Base-by-base conservation (phyloP, 2,797 vertebrate species). In the Nothura maculosa region DNA sequence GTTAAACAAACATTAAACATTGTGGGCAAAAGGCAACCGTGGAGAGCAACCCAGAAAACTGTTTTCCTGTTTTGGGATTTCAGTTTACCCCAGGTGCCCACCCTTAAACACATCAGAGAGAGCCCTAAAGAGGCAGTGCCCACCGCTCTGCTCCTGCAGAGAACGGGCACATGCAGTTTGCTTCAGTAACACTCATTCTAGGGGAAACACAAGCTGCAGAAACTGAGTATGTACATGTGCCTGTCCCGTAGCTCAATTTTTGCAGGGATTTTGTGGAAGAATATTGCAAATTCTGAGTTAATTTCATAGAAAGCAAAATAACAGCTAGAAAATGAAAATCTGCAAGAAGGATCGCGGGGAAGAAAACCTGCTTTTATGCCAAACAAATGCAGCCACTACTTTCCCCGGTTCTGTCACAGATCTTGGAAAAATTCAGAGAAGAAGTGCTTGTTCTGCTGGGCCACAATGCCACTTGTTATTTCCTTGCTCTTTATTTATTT, bases 51-150 rank as follows among this genome's bases (percentile, higher is more conserved):
- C 32, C 1, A 4, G 50, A 52, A 42, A 85, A 73, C 90, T 15
- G 27, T 80, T 91, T 95, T 80, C 70, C 21, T 43, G 43, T 21
- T 73, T 76, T 60, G 80, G 78, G 81, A 84, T 82, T 86, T 88
- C 77, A 92, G 2, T 40, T 19, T 17, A 34, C 6, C 28, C 62
- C 10, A 57, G 73, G 55, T 24, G 27, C 36, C 9, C 30, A 32
- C 11, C 0, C 19, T 43, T 45, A 72, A 83, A 85, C n/a, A n/a
- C 10, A 32, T 22, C 8, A 9, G 78, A 63, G 27, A 58, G 60
- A 36, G 52, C 58, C 18, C 24, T 8, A 68, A 34, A 25, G 9
- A 45, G 8, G 38, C 11, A 5, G 27, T 16, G 10, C 40, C 40
- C 45, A 10, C n/a, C 55, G 22, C 52, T 36, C 16, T 10, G 1